Percentiles rank a stretch among this genome's conserved stretches.
Conservation (phyloP, 2,113 vertebrate species). For the Actenoides hombroni region DNA sequence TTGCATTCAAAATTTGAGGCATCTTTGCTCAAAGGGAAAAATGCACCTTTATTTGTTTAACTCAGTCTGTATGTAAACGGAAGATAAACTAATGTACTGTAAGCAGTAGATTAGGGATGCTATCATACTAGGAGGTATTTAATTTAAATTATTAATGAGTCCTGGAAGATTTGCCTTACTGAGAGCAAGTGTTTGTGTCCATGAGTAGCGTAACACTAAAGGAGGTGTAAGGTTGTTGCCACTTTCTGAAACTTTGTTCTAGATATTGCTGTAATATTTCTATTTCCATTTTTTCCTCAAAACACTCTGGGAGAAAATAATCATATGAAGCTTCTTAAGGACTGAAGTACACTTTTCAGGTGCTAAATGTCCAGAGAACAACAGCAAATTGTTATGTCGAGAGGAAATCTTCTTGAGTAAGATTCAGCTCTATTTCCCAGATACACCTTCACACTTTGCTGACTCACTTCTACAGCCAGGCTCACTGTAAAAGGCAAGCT, state of each 20-base stretch:
- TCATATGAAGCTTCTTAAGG: neutral
- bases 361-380: neutral
- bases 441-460: neutral
- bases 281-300: neutral
- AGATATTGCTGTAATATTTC: neutral
- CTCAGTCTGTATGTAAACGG: neutral
- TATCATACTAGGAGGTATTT: neutral
- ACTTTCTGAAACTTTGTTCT: neutral
- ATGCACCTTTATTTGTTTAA: neutral
- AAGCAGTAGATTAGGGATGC: neutral
- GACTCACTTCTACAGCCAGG: neutral
- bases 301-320: neutral
- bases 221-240: neutral
- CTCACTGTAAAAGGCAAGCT: neutral
- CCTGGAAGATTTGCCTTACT: neutral
- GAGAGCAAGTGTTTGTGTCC: neutral
- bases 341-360: neutral
- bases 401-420: neutral
- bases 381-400: neutral
- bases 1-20: neutral
- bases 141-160: neutral
- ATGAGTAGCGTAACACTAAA: neutral
- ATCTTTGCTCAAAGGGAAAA: neutral
- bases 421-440: neutral
- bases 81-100: neutral